phyloP scores from a whole-genome alignment of 2,888 invertebrate genomes.

The Tachina grossa region DNA sequence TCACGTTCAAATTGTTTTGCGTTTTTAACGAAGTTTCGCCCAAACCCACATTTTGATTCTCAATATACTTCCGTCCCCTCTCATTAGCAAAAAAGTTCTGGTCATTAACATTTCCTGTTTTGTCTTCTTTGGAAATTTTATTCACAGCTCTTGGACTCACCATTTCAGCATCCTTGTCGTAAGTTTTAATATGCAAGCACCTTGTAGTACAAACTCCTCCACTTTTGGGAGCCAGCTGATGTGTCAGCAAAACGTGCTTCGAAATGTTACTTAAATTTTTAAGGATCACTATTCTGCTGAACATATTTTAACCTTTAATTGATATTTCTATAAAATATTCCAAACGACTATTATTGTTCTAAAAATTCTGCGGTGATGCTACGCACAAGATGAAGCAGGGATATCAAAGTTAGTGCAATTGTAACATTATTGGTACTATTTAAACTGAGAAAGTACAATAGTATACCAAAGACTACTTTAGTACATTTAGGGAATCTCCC shows the following conservation, averaged over 20 bases:
- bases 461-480: too few species aligned
- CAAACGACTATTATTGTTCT: not conserved
- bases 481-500: too few species aligned
- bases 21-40: not conserved
- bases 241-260: constrained; percentile 53
- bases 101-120: not conserved
- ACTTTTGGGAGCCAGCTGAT: constrained; percentile 22
- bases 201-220: not conserved
- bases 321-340: constrained; percentile 12
- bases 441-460: too few species aligned
- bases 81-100: not conserved
- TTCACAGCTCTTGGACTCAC: constrained; percentile 74
- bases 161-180: constrained; percentile 77
- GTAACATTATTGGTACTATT: too few species aligned
- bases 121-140: constrained; percentile 17
- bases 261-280: constrained; percentile 50
- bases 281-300: constrained; percentile 37
- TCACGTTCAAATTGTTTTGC: not conserved
- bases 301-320: constrained; percentile 51
- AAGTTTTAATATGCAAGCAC: constrained; percentile 76
- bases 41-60: not conserved
- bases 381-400: not conserved
- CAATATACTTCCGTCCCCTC: not conserved
- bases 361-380: too few species aligned
- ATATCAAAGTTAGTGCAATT: too few species aligned